Evolutionary conservation across 2,113 vertebrate genomes (phyloP).

Genomic region (Sceloporus undulatus): DNA sequence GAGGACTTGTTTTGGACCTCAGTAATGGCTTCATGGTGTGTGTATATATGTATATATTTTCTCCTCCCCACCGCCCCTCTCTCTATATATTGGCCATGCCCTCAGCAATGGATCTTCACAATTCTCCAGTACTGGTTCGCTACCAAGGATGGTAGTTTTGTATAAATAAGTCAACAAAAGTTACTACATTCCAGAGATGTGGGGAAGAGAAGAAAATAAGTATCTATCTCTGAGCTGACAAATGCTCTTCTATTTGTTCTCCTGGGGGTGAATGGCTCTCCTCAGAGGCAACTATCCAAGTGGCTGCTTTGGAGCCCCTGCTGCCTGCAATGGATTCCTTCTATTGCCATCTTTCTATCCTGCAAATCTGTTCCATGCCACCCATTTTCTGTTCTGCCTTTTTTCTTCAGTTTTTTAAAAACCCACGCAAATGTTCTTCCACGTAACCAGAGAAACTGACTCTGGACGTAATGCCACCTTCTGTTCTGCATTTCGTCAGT

Average conservation of each 20-base stretch:
- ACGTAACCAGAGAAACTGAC: slow-evolving; percentile 29
- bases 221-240: too few relatives aligned
- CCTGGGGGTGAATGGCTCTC: neutral
- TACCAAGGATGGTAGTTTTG: neutral
- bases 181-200: neutral
- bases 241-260: neutral
- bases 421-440: neutral
- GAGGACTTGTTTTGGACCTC: neutral
- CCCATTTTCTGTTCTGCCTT: neutral
- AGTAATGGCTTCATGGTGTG: too few relatives aligned
- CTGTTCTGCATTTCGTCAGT: neutral
- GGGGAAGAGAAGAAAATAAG: neutral
- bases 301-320: neutral
- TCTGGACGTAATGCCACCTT: neutral
- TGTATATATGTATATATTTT: neutral
- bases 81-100: neutral
- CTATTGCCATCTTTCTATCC: neutral
- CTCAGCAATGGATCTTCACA: neutral
- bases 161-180: neutral
- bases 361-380: neutral
- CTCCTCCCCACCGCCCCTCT: too few relatives aligned
- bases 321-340: neutral
- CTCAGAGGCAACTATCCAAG: neutral
- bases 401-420: neutral
- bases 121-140: neutral